A percentile compares a stretch with the other conserved stretches of the same genome.
Conservation (phyloP, 2,888 invertebrate species). For the Xanthorhoe spadicearia region DNA sequence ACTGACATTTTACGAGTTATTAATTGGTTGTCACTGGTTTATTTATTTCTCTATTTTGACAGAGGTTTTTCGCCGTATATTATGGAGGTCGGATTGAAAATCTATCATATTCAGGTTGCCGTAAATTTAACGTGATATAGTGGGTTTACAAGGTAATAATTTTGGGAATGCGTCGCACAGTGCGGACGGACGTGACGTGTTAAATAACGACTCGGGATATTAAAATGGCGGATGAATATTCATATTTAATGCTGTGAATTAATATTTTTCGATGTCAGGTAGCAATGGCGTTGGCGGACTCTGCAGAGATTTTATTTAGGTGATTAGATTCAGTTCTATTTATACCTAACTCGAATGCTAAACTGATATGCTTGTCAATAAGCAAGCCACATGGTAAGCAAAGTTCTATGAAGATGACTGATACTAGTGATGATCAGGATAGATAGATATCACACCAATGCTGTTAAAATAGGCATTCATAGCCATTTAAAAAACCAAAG, state of each 20-base stretch:
- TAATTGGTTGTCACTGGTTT: constrained; percentile 84
- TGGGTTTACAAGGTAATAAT: constrained; percentile 81
- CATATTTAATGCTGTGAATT: constrained; percentile 47
- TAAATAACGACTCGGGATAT: constrained; percentile 81
- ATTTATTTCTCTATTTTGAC: constrained; percentile 85
- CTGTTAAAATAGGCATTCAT: neutral
- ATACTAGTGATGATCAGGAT: too few relatives aligned
- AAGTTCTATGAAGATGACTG: neutral
- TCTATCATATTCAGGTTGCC: constrained; percentile 85
- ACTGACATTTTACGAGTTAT: constrained; percentile 85
- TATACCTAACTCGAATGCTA: too few relatives aligned
- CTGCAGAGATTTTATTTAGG: neutral
- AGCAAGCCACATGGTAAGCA: neutral
- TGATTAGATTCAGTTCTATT: neutral
- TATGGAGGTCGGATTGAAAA: constrained; percentile 81
- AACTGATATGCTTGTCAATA: neutral
- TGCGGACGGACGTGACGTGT: constrained; percentile 81
- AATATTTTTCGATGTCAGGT: constrained; percentile 24
- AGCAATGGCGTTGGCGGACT: constrained; percentile 11
- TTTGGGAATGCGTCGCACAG: constrained; percentile 78
- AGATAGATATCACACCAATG: neutral
- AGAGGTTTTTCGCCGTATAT: constrained; percentile 80
- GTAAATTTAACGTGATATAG: constrained; percentile 84
- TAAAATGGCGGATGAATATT: constrained; percentile 74
- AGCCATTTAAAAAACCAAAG: neutral